Conservation (phyloP, 2,888 invertebrate genomes). For the Cartodere bifasciata region DNA sequence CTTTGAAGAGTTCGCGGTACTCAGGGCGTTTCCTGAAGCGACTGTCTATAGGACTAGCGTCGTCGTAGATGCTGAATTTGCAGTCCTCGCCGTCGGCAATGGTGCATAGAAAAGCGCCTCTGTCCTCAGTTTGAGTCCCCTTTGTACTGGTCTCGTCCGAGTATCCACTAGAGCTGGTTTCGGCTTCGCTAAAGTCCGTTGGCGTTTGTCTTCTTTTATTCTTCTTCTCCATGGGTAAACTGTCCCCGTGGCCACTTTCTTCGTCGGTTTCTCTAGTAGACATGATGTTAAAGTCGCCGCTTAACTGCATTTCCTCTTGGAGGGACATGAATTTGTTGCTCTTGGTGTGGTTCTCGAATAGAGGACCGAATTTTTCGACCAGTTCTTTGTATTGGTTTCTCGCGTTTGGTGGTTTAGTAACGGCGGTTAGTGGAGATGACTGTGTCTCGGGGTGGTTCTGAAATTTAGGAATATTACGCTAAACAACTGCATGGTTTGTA, state of each 20-base stretch:
- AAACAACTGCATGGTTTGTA: no score
- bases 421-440: conserved; percentile 15
- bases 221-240: conserved; percentile 26
- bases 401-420: conserved; percentile 34
- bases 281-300: conserved; percentile 56
- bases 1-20: conserved; percentile 67
- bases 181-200: conserved; percentile 73
- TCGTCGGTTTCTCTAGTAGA: conserved; percentile 51
- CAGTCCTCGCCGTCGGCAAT: conserved; percentile 79
- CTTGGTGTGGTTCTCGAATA: conserved; percentile 64
- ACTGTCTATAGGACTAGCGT: conserved; percentile 64
- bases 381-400: conserved; percentile 66
- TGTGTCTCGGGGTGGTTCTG: conserved; percentile 28
- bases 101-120: conserved; percentile 72
- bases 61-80: conserved; percentile 72
- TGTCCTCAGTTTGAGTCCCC: conserved; percentile 68
- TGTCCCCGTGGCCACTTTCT: conserved; percentile 49
- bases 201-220: conserved; percentile 52
- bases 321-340: conserved; percentile 41
- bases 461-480: conserved; percentile 15
- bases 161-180: conserved; percentile 59
- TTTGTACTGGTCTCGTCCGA: conserved; percentile 77
- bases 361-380: conserved; percentile 75
- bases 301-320: conserved; percentile 65
- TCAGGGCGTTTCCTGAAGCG: conserved; percentile 73